Percentiles rank a stretch among this genome's conserved stretches.
These are phyloP conservation scores for Microplitis demolitor DNA, from an alignment of 1,140 invertebrate genomes.

Conservation along the genomic window DNA sequence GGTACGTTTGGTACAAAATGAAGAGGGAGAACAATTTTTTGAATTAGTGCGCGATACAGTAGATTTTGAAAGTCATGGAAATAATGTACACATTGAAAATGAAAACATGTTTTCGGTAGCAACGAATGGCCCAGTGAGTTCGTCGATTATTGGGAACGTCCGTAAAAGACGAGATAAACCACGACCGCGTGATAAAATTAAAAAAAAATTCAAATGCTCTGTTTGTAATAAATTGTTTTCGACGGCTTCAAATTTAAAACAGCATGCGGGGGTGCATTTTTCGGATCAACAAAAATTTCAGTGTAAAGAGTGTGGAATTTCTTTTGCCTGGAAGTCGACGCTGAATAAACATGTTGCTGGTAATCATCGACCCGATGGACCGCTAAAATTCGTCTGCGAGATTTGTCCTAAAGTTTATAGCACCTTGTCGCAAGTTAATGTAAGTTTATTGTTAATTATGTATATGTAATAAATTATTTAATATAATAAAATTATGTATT, in stretches of 20 bases:
- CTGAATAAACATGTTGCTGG: conserved; percentile 52
- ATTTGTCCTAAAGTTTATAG: conserved; percentile 54
- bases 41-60: conserved; percentile 40
- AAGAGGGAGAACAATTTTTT: conserved; percentile 45
- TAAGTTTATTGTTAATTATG: conserved; percentile 30
- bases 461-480: background rate
- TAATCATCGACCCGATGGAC: conserved; percentile 47
- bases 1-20: conserved; percentile 37
- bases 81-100: conserved; percentile 29
- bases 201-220: conserved; percentile 47
- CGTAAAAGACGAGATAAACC: conserved; percentile 25
- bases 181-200: conserved; percentile 20
- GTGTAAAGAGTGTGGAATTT: conserved; percentile 51
- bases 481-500: background rate
- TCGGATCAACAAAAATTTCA: conserved; percentile 52
- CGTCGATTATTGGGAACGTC: no score
- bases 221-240: conserved; percentile 51
- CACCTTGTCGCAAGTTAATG: conserved; percentile 53
- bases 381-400: conserved; percentile 51
- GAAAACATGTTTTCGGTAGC: background rate
- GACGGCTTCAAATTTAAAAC: conserved; percentile 50
- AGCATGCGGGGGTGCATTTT: conserved; percentile 53
- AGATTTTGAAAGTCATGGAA: conserved; percentile 20
- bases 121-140: background rate
- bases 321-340: conserved; percentile 56